phyloP scores from a whole-genome alignment of 1,140 invertebrate genomes.

The Microplitis demolitor region DNA sequence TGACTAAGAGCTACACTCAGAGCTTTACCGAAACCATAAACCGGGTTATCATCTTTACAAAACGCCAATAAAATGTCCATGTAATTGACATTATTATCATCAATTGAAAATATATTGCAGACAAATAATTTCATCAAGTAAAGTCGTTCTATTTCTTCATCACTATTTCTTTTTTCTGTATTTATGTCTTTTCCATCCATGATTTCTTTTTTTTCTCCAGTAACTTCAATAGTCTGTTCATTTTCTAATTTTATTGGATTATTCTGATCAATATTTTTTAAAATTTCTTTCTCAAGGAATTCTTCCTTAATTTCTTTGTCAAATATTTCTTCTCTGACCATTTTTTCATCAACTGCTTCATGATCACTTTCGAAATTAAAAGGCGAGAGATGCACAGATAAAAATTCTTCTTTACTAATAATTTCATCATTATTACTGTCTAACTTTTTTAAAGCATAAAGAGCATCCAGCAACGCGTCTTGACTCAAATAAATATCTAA shows the following conservation, averaged over 20 bases:
- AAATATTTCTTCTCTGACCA: slow-evolving; percentile 35
- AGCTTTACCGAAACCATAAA: slow-evolving; percentile 63
- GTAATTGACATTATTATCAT: slow-evolving; percentile 63
- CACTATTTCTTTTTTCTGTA: slow-evolving; percentile 20
- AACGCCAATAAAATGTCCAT: slow-evolving; percentile 65
- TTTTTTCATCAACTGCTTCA: slow-evolving; percentile 40
- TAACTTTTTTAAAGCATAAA: slow-evolving; percentile 53
- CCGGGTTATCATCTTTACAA: slow-evolving; percentile 63
- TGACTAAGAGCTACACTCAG: slow-evolving; percentile 63
- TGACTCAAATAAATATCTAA: slow-evolving; percentile 60
- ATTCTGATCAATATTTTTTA: background rate
- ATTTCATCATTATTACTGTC: slow-evolving; percentile 57
- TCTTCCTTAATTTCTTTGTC: background rate
- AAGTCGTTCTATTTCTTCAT: slow-evolving; percentile 35
- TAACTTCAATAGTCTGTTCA: background rate
- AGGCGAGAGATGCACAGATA: slow-evolving; percentile 63
- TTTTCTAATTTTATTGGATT: background rate
- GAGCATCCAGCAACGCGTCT: slow-evolving; percentile 59
- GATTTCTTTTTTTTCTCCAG: background rate
- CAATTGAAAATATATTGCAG: slow-evolving; percentile 60
- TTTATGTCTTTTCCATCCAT: background rate
- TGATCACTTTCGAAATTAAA: slow-evolving; percentile 19
- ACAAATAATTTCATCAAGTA: slow-evolving; percentile 62
- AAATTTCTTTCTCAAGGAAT: no score
- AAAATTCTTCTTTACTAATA: slow-evolving; percentile 52